Base-by-base conservation (phyloP, 2,888 invertebrate species). In the Merodon equestris region DNA sequence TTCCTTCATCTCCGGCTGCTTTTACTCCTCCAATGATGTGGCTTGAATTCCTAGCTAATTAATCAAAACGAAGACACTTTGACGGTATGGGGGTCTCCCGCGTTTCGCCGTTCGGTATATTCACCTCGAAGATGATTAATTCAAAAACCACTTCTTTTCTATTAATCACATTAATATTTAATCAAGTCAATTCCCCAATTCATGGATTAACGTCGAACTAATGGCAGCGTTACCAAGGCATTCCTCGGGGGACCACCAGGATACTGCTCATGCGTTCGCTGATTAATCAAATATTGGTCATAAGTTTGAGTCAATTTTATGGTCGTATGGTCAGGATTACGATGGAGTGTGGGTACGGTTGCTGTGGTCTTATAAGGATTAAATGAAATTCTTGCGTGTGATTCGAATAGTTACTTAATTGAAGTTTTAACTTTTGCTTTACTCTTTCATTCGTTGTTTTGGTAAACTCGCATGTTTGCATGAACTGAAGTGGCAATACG, bases 371-470 rank as follows among this genome's bases (percentile, higher is more conserved):
- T n/a, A n/a, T n/a, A n/a, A n/a, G n/a, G n/a, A n/a, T n/a, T n/a
- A n/a, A n/a, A n/a, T n/a, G n/a, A n/a, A n/a, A n/a, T n/a, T n/a
- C n/a, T n/a, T n/a, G n/a, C n/a, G n/a, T n/a, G n/a, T n/a, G 7
- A 27, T 27, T 47, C 45, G 60, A 51, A 76, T 60, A 72, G 60
- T 77, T 67, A 61, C 60, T 60, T 72, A 67, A 77, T 77, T 77
- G 76, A 72, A 77, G 72, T 67, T 77, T 72, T 36, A 67, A 72
- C 56, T 67, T 76, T 71, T 14, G 45, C 15, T 36, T 44, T 51
- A 14, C n/a, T 4, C 7, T 10, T 47, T 14, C 61, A 27, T 36
- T n/a, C 17, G 13, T 19, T 19, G 13, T 48, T 19, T 1, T 27
- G 10, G 19, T 47, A 18, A 17, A 9, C 14, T 44, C 38, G 36